phyloP scores from a whole-genome alignment of 2,113 vertebrate genomes.

The Felis catus region F.catus_Fca126_mat1.0 CM031421.1:107966001-107966500 shows the following conservation, averaged over 20 bases:
- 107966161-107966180: not conserved
- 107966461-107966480: not conserved
- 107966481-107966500: not conserved
- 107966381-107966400: not conserved
- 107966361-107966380: not conserved
- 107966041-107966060: not conserved
- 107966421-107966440: not conserved
- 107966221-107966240: not conserved
- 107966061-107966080: not conserved
- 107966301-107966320: not conserved
- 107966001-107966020: rapidly evolving
- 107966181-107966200: not conserved
- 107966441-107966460: not conserved
- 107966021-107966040: not conserved
- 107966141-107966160: not conserved
- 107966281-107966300: not conserved
- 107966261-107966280: not conserved
- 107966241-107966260: not conserved
- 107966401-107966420: not conserved
- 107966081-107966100: not conserved
- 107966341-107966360: not conserved
- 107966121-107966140: not conserved
- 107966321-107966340: not conserved
- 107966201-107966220: not conserved
- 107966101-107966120: not conserved